A percentile compares a stretch with the other conserved stretches of the same genome.
Evolutionary conservation across 2,888 invertebrate species (phyloP).

Genomic region (Oeneis ivallda): DNA sequence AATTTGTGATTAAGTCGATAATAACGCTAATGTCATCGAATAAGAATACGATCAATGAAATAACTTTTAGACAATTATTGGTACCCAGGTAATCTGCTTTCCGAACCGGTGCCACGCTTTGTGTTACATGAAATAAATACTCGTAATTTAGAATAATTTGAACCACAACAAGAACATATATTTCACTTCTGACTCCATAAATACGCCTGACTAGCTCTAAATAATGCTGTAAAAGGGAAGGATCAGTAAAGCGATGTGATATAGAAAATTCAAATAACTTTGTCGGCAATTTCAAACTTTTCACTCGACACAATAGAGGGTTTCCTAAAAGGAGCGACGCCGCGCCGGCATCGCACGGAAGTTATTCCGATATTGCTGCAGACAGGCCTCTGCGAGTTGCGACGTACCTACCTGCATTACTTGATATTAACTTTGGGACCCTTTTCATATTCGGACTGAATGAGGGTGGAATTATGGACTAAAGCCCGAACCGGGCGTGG

Average conservation of each 20-base stretch:
- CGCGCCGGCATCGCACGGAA: not conserved
- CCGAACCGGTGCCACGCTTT: too few species aligned
- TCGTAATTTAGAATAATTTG: too few species aligned
- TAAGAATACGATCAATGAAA: too few species aligned
- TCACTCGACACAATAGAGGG: constrained; percentile 1
- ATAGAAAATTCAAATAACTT: not conserved
- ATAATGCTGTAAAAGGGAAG: not conserved
- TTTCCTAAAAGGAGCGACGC: not conserved
- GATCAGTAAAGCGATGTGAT: not conserved
- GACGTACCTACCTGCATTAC: not conserved
- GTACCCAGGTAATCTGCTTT: too few species aligned
- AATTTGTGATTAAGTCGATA: too few species aligned
- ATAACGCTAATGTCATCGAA: too few species aligned
- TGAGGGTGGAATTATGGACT: not conserved
- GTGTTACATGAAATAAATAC: too few species aligned
- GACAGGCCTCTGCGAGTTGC: not conserved
- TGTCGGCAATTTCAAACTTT: constrained; percentile 5
- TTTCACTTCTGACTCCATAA: too few species aligned
- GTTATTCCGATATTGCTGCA: constrained; percentile 11
- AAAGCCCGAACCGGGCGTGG: too few species aligned
- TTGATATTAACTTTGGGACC: not conserved
- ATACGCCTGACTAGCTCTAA: not conserved
- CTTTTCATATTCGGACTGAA: not conserved
- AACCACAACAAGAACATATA: too few species aligned
- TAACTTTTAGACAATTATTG: too few species aligned